These are phyloP conservation scores for Dermatophagoides farinae DNA, from an alignment of 1,140 invertebrate genomes.

Conservation along the genomic window DNA sequence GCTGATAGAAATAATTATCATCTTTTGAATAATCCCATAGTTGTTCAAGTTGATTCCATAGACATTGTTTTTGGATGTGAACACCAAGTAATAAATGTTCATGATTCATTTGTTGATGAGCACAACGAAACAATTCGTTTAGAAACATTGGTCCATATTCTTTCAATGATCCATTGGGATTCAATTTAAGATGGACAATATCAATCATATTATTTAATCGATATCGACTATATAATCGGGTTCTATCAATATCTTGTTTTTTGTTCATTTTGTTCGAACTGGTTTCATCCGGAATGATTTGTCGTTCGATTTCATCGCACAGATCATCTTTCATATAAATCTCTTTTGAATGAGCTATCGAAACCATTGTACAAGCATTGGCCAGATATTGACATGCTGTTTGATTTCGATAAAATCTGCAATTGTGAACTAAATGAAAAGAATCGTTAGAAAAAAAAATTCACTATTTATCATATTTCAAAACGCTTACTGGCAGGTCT, in stretches of 20 bases:
- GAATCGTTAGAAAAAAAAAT: neutral
- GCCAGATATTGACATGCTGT: slow-evolving; percentile 43
- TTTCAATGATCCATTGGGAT: neutral
- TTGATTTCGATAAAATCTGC: slow-evolving; percentile 8
- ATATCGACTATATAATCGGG: neutral
- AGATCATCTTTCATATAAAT: too few relatives aligned
- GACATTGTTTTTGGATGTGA: slow-evolving; percentile 32
- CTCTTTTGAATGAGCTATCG: slow-evolving; percentile 18
- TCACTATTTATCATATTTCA: neutral
- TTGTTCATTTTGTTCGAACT: too few relatives aligned
- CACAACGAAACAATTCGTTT: slow-evolving; percentile 4
- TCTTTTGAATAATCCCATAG: slow-evolving; percentile 28
- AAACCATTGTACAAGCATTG: slow-evolving; percentile 43
- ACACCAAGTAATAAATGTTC: slow-evolving; percentile 33
- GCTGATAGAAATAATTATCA: slow-evolving; percentile 30
- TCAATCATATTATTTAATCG: neutral
- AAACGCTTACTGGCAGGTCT: slow-evolving; percentile 1
- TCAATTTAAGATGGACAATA: neutral
- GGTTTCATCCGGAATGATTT: too few relatives aligned
- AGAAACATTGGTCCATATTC: neutral
- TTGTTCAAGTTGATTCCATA: slow-evolving; percentile 29
- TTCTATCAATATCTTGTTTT: too few relatives aligned
- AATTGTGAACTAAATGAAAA: slow-evolving; percentile 6
- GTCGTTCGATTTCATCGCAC: too few relatives aligned
- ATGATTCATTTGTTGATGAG: neutral